phyloP scores from a whole-genome alignment of 1,140 invertebrate genomes.

The Steinernema feltiae region DNA sequence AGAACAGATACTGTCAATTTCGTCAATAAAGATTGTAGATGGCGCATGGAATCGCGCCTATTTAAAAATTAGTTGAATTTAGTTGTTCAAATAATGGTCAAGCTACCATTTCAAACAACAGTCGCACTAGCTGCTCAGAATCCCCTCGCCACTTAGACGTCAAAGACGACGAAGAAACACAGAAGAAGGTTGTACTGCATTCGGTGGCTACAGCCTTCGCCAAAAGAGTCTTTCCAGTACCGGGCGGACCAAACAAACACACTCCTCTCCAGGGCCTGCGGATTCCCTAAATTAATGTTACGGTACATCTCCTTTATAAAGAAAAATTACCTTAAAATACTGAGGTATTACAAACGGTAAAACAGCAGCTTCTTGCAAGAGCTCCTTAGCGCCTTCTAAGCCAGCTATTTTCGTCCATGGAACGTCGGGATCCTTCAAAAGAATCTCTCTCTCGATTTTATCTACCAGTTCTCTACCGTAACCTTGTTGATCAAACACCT shows the following conservation, averaged over 20 bases:
- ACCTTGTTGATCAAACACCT: background rate
- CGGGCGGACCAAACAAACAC: constrained; percentile 74
- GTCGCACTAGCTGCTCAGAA: constrained; percentile 91
- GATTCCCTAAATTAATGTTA: constrained; percentile 43
- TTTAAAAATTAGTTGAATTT: no score
- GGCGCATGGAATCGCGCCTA: constrained; percentile 96
- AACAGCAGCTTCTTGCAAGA: constrained; percentile 94
- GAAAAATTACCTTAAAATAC: constrained; percentile 73
- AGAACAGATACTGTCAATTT: constrained; percentile 96
- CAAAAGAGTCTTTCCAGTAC: constrained; percentile 97
- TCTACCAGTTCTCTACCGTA: constrained; percentile 10
- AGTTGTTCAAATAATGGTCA: constrained; percentile 21
- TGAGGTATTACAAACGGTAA: constrained; percentile 96
- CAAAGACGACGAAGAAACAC: constrained; percentile 90
- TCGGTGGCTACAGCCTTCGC: constrained; percentile 99
- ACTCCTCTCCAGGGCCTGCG: constrained; percentile 56
- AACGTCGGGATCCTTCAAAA: constrained; percentile 94
- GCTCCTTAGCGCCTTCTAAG: constrained; percentile 82
- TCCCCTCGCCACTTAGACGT: constrained; percentile 97
- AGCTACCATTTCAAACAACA: constrained; percentile 93
- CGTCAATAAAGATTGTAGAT: constrained; percentile 98
- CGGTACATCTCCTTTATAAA: constrained; percentile 67
- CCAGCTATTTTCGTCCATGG: constrained; percentile 94
- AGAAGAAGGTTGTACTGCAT: constrained; percentile 98
- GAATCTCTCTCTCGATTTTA: constrained; percentile 74